Evolutionary conservation across 2,888 invertebrate species (phyloP), one percentile per base, ranked within the genome.

Genomic region (Caenorhabditis uteleia): DNA sequence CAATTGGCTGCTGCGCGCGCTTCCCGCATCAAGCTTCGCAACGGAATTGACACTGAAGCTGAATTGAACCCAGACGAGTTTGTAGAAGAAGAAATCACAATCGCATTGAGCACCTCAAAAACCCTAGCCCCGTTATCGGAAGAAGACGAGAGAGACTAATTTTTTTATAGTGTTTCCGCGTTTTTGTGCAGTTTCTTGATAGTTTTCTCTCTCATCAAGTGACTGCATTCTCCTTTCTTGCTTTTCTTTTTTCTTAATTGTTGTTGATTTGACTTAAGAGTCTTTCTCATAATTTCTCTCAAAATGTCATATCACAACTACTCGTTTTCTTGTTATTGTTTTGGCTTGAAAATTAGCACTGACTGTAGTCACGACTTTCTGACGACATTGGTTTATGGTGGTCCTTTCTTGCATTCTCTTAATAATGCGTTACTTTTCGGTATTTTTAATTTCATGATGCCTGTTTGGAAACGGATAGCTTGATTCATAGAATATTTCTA

Each of bases 21-120:
- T 8, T 44, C 62, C 26, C 69, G 75, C 21, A 65, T 77, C 16
- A 46, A 50, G 12, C 64, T 81, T 21, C 61, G 80, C 29, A 45
- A 65, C 50, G 75, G 75, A 8, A 42, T 71, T 20, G 77, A 78
- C 44, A 70, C 75, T 1, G 74, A 77, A 3, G 70, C 58, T 5
- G 53, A 54, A 18, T 47, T 49, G 34, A 57, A 68, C 34, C 39
- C 56, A 25, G 66, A 59, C 20, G 80, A 80, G 29, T 62, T 78
- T 27, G 77, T 80, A 10, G 79, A 80, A 31, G 81, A 81, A 59
- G 66, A 70, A 46, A 75, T 80, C 42, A 79, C 75, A 5, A 68
- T 81, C 20, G 75, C 78, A 7, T 54, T 81, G 39, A 77, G 70
- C 50, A 79, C 80, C 20, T 68, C 62, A 46, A 74, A 68, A 56